These are phyloP conservation scores for Mesembrinibis cayennensis DNA, from an alignment of 2,113 vertebrate genomes.

Conservation along the genomic window DNA sequence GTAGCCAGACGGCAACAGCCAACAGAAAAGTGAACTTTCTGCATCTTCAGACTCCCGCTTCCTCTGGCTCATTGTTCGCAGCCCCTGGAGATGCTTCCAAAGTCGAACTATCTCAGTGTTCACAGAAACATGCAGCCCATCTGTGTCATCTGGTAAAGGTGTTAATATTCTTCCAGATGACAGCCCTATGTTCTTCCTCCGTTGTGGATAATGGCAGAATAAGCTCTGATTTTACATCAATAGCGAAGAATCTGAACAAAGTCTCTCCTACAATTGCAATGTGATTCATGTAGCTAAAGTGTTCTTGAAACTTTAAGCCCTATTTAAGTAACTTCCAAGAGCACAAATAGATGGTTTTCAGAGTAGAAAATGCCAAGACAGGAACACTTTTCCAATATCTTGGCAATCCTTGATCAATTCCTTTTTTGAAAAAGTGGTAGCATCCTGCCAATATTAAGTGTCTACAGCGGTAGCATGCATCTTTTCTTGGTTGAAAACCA, in stretches of 20 bases:
- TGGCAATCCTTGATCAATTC: not conserved
- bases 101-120: not conserved
- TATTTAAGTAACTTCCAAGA: conserved; percentile 10
- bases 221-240: conserved; percentile 39
- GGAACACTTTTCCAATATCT: not conserved
- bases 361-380: not conserved
- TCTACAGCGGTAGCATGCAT: not conserved
- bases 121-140: not conserved
- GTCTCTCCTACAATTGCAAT: not conserved
- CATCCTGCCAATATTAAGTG: not conserved
- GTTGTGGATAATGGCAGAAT: not conserved
- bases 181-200: not conserved
- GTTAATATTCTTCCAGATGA: conserved; percentile 48
- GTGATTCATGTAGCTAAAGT: not conserved
- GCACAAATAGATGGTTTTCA: not conserved
- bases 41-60: conserved; percentile 26
- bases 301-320: not conserved
- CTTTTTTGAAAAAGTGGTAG: not conserved
- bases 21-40: conserved; percentile 29
- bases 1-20: conserved; percentile 4
- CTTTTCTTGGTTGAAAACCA: not conserved
- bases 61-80: conserved; percentile 22
- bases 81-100: conserved; percentile 28
- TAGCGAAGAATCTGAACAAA: not conserved
- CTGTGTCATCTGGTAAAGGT: conserved; percentile 47